phyloP scores from a whole-genome alignment of 2,113 vertebrate genomes.

The Eclectus roratus region DNA sequence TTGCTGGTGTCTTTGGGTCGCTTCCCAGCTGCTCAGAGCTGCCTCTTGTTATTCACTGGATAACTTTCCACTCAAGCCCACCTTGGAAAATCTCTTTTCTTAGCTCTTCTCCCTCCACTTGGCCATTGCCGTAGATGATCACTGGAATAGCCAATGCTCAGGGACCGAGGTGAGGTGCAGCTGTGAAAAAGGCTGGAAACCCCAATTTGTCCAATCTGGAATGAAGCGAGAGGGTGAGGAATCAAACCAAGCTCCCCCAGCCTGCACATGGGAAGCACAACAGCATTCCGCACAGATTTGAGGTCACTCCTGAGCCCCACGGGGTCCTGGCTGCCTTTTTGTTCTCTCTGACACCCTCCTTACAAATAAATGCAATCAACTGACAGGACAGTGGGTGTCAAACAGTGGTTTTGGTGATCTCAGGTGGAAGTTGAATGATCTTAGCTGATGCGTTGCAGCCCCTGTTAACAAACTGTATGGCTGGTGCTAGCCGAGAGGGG shows the following conservation, averaged over 20 bases:
- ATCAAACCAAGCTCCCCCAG: neutral
- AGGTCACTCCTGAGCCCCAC: neutral
- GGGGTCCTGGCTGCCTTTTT: neutral
- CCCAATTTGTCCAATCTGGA: neutral
- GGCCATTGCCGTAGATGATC: neutral
- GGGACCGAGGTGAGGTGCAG: neutral
- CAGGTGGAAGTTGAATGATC: neutral
- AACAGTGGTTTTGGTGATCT: neutral
- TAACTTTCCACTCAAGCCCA: neutral
- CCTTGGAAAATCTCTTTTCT: neutral
- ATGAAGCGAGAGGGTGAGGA: neutral
- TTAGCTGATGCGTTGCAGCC: neutral
- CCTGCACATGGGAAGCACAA: fast-evolving
- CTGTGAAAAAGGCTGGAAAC: neutral
- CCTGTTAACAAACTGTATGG: fast-evolving
- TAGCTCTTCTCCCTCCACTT: neutral
- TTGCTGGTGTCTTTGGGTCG: neutral
- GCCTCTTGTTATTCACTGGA: neutral
- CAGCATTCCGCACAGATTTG: neutral
- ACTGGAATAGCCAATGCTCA: neutral
- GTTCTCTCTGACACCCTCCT: neutral
- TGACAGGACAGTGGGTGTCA: neutral
- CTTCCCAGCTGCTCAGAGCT: constrained; percentile 8
- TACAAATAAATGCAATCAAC: neutral
- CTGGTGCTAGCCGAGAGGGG: neutral